Evolutionary conservation across 2,797 vertebrate species (phyloP).

Genomic region (Salmo trutta): DNA sequence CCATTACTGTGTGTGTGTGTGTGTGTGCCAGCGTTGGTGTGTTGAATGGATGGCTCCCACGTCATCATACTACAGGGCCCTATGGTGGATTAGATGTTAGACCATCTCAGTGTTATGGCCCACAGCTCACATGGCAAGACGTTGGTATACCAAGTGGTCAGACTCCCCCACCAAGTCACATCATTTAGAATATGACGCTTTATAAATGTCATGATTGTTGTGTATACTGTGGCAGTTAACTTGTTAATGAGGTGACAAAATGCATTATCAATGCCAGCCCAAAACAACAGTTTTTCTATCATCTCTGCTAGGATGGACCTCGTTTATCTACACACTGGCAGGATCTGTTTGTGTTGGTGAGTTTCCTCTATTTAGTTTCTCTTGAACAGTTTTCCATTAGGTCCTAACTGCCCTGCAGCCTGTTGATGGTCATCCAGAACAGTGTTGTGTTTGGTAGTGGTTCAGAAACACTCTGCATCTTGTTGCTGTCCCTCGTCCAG

Average conservation of each 20-base stretch:
- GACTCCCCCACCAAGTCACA: neutral
- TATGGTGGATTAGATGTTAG: neutral
- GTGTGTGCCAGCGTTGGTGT: no score
- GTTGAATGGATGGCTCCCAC: neutral
- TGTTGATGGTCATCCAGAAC: neutral
- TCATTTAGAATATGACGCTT: neutral
- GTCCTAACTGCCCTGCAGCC: neutral
- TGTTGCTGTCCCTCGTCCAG: neutral
- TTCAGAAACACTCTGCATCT: neutral
- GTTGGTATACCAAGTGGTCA: neutral
- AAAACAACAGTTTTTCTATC: conserved; percentile 1
- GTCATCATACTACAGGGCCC: neutral
- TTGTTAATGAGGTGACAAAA: neutral
- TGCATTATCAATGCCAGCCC: neutral
- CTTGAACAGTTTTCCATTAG: neutral
- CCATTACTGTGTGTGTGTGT: neutral
- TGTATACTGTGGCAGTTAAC: neutral
- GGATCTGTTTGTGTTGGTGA: conserved; percentile 74
- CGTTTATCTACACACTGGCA: conserved; percentile 79
- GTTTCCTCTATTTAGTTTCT: neutral
- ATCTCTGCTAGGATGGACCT: conserved; percentile 72
- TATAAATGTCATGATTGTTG: neutral
- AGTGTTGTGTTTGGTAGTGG: neutral
- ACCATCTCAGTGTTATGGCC: neutral
- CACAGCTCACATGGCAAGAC: neutral